phyloP scores from a whole-genome alignment of 1,140 invertebrate species.

The Aphaenogaster floridana region DNA sequence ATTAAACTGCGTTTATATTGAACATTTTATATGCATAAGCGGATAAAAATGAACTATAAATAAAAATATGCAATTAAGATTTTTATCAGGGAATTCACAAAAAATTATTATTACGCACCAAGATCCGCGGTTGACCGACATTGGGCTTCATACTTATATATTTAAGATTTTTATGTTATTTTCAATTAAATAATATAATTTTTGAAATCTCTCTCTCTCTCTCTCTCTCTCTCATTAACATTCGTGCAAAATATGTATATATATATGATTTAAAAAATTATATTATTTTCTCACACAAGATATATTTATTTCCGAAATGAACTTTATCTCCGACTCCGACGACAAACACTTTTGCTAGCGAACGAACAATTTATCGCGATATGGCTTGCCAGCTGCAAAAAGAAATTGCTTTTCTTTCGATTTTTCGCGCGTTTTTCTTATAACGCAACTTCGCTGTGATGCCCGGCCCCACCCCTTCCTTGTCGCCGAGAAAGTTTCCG shows the following conservation, averaged over 20 bases:
- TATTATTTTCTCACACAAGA: background rate
- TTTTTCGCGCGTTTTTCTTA: constrained; percentile 59
- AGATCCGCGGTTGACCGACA: too few relatives aligned
- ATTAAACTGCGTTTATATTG: constrained; percentile 1
- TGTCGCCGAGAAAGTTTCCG: constrained; percentile 75
- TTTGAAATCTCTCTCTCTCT: too few relatives aligned
- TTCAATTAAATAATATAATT: background rate
- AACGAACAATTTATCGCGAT: constrained; percentile 41
- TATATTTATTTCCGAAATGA: constrained; percentile 21
- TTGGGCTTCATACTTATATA: too few relatives aligned
- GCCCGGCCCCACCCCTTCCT: constrained; percentile 61
- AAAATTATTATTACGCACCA: too few relatives aligned
- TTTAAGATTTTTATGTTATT: background rate
- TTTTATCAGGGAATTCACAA: background rate
- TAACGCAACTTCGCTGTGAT: constrained; percentile 32
- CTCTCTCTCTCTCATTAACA: too few relatives aligned
- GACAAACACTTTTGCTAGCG: background rate
- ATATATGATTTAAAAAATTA: background rate
- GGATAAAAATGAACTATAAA: constrained; percentile 16
- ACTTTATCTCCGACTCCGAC: background rate
- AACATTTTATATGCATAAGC: constrained; percentile 21
- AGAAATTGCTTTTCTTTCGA: constrained; percentile 62
- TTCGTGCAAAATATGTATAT: background rate
- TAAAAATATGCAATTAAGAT: background rate
- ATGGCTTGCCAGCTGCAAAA: constrained; percentile 49